These are phyloP conservation scores for Labeo rohita DNA, from an alignment of 2,113 vertebrate genomes.

Conservation along the genomic window DNA sequence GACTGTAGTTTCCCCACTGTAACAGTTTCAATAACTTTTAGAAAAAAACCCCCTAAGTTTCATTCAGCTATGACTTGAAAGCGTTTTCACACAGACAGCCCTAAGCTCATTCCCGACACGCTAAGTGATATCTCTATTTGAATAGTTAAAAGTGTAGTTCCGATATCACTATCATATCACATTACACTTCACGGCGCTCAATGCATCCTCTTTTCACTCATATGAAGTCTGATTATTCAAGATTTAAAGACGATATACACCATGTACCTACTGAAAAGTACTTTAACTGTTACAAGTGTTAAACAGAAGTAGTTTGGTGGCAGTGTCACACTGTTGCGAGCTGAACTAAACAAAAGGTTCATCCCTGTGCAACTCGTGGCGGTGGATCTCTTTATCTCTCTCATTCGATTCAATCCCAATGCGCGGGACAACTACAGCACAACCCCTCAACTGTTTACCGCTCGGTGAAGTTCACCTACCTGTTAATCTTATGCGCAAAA, in stretches of 20 bases:
- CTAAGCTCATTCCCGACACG: neutral
- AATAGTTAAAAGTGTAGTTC: constrained; percentile 2
- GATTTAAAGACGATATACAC: neutral
- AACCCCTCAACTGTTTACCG: neutral
- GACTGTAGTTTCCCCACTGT: neutral
- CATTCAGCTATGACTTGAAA: neutral
- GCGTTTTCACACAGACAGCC: neutral
- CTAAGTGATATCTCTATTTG: neutral
- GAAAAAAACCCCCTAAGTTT: neutral
- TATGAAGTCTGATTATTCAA: neutral
- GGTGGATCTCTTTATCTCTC: constrained; percentile 29
- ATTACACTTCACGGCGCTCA: neutral
- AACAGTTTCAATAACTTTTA: neutral
- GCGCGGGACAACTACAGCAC: neutral
- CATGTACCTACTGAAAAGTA: neutral
- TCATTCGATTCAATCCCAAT: neutral
- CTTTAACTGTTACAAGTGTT: neutral
- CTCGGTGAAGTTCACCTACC: constrained; percentile 66
- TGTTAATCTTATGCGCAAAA: constrained; percentile 90
- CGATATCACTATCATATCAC: neutral
- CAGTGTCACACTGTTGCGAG: neutral
- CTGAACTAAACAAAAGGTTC: constrained; percentile 49
- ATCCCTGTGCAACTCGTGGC: constrained; percentile 45
- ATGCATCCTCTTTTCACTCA: neutral
- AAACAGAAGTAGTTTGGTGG: neutral